Evolutionary conservation across 2,113 vertebrate species (phyloP), one percentile per base, ranked within the genome.

Genomic region (Oryctolagus cuniculus): DNA sequence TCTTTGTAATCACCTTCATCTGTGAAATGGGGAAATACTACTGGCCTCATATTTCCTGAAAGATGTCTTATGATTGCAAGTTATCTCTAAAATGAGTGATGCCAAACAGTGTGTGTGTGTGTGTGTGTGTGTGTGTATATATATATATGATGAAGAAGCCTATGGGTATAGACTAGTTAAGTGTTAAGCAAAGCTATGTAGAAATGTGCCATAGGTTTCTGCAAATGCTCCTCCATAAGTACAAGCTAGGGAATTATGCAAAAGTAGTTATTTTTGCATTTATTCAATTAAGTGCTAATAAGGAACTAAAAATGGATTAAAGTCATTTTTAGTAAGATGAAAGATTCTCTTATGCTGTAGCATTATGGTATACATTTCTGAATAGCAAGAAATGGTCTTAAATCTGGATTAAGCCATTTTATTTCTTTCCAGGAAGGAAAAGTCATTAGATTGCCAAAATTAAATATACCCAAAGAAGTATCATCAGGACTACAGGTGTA

Each of bases 281-380:
- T 91, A 95, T 96, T 96, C 63, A 90, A 91, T 95, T 91, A 92
- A 94, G 70, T 95, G 75, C 79, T 96, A 95, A 91, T 97, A 95
- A 95, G 77, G 82, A 94, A 87, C n/a, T 94, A 91, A 81, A 88
- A 90, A 94, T 95, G 75, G 53, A 95, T 94, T 92, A 93, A 87
- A 93, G 44, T 58, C 27, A 16, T 86, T 87, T 90, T 94, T 93
- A 93, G 94, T 66, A 95, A 86, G 10, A 34, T 58, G 70, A 44
- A 58, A 89, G 69, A 77, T 94, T 95, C 73, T 86, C 66, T 92
- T 74, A 75, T 72, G 67, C 16, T 67, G 58, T 79, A 85, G 64
- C 82, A 72, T 83, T 53, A 72, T 92, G 49, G 74, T 49, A 19
- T 75, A 87, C 80, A 77, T 90, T 96, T 91, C 29, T 73, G 38